These are phyloP conservation scores for Aleiodes leptofemur DNA, from an alignment of 2,888 invertebrate genomes.

Conservation along the genomic window DNA sequence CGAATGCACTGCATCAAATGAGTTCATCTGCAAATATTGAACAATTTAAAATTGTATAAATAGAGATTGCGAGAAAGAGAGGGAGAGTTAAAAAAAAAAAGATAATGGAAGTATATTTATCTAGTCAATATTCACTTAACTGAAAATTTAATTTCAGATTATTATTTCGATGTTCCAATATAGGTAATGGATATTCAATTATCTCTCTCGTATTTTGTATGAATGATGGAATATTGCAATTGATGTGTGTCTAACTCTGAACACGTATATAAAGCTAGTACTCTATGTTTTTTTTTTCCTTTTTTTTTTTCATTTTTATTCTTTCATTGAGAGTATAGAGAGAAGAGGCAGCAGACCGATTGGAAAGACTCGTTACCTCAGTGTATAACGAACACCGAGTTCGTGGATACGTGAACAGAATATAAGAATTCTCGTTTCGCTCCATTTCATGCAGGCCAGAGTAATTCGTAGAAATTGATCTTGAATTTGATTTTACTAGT, in stretches of 20 bases:
- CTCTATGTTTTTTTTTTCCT: no score
- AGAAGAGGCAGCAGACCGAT: background rate
- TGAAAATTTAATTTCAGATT: slow-evolving; percentile 25
- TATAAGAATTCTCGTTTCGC: slow-evolving; percentile 37
- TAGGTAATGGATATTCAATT: slow-evolving; percentile 17
- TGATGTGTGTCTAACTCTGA: no score
- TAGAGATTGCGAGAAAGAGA: no score
- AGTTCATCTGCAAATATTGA: slow-evolving; percentile 29
- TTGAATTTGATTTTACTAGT: slow-evolving; percentile 18
- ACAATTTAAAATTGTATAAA: slow-evolving; percentile 1
- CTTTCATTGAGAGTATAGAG: no score
- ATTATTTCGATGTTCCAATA: slow-evolving; percentile 10
- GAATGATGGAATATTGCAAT: background rate
- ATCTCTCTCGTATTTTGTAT: background rate
- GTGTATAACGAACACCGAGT: slow-evolving; percentile 33
- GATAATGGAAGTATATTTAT: no score
- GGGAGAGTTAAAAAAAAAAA: no score
- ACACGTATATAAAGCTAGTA: no score
- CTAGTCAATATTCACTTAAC: background rate
- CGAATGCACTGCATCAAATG: slow-evolving; percentile 21
- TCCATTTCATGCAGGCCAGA: slow-evolving; percentile 36
- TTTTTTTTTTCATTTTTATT: no score
- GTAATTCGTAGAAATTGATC: slow-evolving; percentile 36
- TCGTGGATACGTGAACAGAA: slow-evolving; percentile 41
- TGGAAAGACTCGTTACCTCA: slow-evolving; percentile 32